Evolutionary conservation across 2,113 vertebrate genomes (phyloP).

Genomic region (Oncorhynchus kisutch): DNA sequence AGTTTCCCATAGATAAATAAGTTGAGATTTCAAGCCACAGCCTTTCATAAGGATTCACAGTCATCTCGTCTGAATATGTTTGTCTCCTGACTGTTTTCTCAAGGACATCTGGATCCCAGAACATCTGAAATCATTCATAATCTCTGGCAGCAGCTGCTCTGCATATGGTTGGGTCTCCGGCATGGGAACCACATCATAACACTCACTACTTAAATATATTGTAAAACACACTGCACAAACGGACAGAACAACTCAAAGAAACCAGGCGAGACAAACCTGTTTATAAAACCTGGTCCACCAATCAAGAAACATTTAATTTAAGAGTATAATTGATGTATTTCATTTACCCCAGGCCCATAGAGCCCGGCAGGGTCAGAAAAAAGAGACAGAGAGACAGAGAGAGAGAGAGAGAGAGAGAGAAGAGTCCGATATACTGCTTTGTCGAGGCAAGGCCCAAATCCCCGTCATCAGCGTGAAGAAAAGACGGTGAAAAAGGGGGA

Average conservation of each 20-base stretch:
- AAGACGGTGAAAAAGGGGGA: no score
- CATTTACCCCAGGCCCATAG: slow-evolving; percentile 62
- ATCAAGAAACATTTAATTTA: slow-evolving; percentile 86
- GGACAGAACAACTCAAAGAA: slow-evolving; percentile 31
- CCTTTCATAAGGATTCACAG: not conserved
- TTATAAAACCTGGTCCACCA: slow-evolving; percentile 78
- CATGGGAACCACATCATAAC: slow-evolving; percentile 52
- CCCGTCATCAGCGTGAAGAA: no score
- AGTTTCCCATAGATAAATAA: slow-evolving; percentile 17
- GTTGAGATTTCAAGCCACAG: slow-evolving; percentile 4
- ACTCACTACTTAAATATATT: slow-evolving; percentile 35
- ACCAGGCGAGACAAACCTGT: slow-evolving; percentile 48
- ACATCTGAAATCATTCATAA: slow-evolving; percentile 34
- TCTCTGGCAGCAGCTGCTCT: slow-evolving; percentile 44
- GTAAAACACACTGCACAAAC: slow-evolving; percentile 22
- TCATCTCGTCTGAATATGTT: not conserved
- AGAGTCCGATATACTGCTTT: no score
- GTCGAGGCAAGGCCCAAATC: no score
- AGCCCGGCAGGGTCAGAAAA: no score
- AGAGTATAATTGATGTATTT: slow-evolving; percentile 86
- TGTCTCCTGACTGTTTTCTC: slow-evolving; percentile 42
- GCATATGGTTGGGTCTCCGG: slow-evolving; percentile 43
- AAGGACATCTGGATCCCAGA: slow-evolving; percentile 61
- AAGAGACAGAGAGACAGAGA: no score
- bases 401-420: no score